Evolutionary conservation across 2,113 vertebrate genomes (phyloP), one percentile per base, ranked within the genome.

Genomic region (Lutjanus erythropterus): DNA sequence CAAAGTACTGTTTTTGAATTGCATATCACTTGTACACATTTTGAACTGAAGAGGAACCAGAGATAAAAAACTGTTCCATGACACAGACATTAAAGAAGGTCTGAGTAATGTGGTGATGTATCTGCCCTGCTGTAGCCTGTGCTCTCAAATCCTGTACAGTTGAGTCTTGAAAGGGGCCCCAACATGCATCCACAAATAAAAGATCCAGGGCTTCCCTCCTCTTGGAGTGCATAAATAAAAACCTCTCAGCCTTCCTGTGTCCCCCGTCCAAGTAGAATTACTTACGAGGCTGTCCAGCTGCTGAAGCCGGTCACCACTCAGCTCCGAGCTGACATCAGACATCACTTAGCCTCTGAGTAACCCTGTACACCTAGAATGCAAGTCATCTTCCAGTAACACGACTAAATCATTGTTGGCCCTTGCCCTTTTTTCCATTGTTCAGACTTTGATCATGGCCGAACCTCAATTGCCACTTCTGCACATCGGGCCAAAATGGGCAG

Each of bases 201-300:
- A 78, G 50, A 66, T 69, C 64, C 69, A 62, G 35, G 16, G 69
- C 53, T 31, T 79, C 80, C 59, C 81, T 79, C 37, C 31, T 52
- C 55, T 80, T 70, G 9, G 47, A 81, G 61, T 69, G 55, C 82
- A 88, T 91, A 89, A 91, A 93, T 88, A 87, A 81, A 75, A 71
- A 18, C 66, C 61, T 61, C 42, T 67, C 71, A 50, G 39, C 62
- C 71, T 86, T 84, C 78, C 80, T 81, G 74, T 69, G 70, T 87
- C 85, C 80, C 71, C 71, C 35, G 10, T 87, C 58, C 68, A 76
- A 60, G 69, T 39, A 86, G 62, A 78, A 68, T 90, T 75, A 84
- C 81, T 90, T 85, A 81, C 80, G 88, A 89, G 77, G 23, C 80
- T 69, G 77, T 89, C 86, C 88, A 86, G 86, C 88, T 88, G 80